Evolutionary conservation across 2,113 vertebrate genomes (phyloP), one percentile per base, ranked within the genome.

Genomic region (Castor canadensis): DNA sequence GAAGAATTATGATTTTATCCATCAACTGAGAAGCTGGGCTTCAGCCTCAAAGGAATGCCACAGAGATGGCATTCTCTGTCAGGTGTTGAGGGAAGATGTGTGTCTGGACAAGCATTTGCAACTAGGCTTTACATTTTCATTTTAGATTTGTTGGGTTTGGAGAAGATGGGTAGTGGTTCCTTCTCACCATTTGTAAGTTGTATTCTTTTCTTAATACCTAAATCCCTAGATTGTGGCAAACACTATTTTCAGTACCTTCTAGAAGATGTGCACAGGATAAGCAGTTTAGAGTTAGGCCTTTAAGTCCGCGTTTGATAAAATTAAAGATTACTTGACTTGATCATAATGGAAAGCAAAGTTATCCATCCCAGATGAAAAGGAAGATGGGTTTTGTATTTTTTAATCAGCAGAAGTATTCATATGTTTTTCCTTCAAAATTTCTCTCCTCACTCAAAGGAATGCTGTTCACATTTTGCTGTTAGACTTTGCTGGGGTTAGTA

Each of bases 21-120:
- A 83, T 91, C 19, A 10, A 43, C 71, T 26, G 71, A 92, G 35
- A 77, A 82, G 24, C 86, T 67, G 47, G 24, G 30, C 38, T 91
- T 87, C 52, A 52, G 66, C 40, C 75, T 96, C 49, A 58, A 64
- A 89, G 49, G 35, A 73, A 47, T 38, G 35, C 81, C 67, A 17
- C 0, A 1, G 49, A 93, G 72, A 80, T 30, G 62, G 69, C 49
- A n/a, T n/a, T n/a, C n/a, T n/a, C 75, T 60, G 73, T 95, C 82
- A 87, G 75, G 49, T 89, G 26, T 94, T 52, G n/a, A 96, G 73
- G 83, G 62, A 43, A 89, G 88, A 87, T 52, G 40, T 66, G 28
- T 43, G 43, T 82, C 72, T 92, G 75, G 85, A 86, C 75, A 62
- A 49, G 10, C 11, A 4, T 89, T 96, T 94, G 49, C 83, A 76